Conservation (phyloP, 2,797 vertebrate species). For the Triplophysa bombifrons region DNA sequence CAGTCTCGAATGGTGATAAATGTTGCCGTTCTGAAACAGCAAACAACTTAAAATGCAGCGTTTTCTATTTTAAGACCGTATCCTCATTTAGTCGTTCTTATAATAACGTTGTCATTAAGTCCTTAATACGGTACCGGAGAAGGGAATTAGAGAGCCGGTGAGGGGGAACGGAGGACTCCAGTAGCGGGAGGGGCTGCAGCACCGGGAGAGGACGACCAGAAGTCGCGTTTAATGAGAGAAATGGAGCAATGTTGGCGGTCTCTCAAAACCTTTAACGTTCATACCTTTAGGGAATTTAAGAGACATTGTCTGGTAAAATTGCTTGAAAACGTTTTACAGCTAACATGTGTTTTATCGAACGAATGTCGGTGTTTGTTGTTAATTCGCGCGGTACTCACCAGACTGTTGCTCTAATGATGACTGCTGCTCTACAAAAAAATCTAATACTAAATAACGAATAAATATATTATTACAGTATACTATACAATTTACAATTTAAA, state of each 20-base stretch:
- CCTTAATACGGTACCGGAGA: slow-evolving; percentile 17
- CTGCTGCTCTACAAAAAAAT: neutral
- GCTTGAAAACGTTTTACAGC: neutral
- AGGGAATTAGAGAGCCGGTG: slow-evolving; percentile 35
- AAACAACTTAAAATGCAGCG: neutral
- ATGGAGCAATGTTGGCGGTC: slow-evolving; percentile 6
- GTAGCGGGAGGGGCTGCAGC: slow-evolving; percentile 73
- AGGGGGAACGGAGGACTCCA: slow-evolving; percentile 57
- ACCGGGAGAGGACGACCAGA: slow-evolving; percentile 71
- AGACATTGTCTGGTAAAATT: neutral
- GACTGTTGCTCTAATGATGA: neutral
- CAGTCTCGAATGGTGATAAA: neutral
- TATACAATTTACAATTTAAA: too few species aligned
- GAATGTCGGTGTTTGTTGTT: neutral
- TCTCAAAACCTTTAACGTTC: slow-evolving; percentile 2
- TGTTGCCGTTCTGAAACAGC: neutral
- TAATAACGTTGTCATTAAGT: slow-evolving; percentile 23
- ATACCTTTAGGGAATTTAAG: neutral
- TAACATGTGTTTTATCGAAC: neutral
- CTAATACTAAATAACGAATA: too few species aligned
- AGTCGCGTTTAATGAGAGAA: slow-evolving; percentile 49
- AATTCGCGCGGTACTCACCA: neutral
- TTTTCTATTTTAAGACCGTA: slow-evolving; percentile 10
- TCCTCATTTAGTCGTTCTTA: neutral
- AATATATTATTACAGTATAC: too few species aligned